Base-by-base conservation (phyloP, 1,140 invertebrate species). In the Eriocheir sinensis region DNA sequence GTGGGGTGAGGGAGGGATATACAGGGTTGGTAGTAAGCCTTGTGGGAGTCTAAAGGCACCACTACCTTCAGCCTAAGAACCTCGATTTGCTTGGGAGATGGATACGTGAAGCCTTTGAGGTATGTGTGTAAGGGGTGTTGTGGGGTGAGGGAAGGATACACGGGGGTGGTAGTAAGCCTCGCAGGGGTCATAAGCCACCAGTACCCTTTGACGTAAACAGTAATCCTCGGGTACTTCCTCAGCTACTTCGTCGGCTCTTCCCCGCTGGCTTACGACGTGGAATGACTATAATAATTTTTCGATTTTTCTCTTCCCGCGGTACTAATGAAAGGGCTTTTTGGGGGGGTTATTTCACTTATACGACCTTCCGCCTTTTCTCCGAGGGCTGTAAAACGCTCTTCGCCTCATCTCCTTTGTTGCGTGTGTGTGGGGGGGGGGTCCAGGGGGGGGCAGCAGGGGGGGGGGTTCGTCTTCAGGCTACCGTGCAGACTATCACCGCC, bases 241-340 rank as follows among this genome's bases (percentile, higher is more conserved):
- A n/a, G n/a, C n/a, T n/a, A n/a, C n/a, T n/a, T n/a, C n/a, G n/a
- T n/a, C n/a, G n/a, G n/a, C n/a, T n/a, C n/a, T n/a, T n/a, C n/a
- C n/a, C n/a, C n/a, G 60, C 8, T 21, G 60, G 21, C 60, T 72
- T n/a, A 21, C 60, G 60, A n/a, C 60, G 60, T 21, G 27, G n/a
- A 12, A n/a, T 21, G 0, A n/a, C 60, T n/a, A n/a, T 72, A 12
- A n/a, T 21, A 0, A n/a, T n/a, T n/a, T 72, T 72, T 72, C 27
- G 4, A n/a, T 72, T 72, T 72, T 27, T n/a, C 60, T 12, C 2
- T 4, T n/a, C 21, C n/a, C 27, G 60, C 27, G 60, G 60, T 72
- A 72, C n/a, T 72, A 72, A 72, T 72, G 60, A 72, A 72, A n/a
- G n/a, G 60, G 21, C 60, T 72, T 72, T 72, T n/a, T n/a, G 60